A percentile compares a stretch with the other conserved stretches of the same genome.
phyloP scores from a whole-genome alignment of 2,888 invertebrate species.

The Melanostoma scalare region DNA sequence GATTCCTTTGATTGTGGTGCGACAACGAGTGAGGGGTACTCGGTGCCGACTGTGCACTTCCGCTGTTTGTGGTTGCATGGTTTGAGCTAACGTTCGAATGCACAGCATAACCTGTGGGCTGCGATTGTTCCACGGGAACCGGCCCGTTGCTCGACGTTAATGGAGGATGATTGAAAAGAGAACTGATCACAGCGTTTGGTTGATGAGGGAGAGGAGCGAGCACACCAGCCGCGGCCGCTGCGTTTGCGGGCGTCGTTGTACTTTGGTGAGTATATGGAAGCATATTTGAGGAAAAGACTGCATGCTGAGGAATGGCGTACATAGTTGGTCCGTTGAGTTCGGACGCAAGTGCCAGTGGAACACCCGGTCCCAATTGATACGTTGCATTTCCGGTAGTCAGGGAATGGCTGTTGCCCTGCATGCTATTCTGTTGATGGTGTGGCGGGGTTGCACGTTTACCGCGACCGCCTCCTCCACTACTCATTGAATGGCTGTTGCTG shows the following conservation, averaged over 20 bases:
- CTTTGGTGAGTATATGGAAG: conserved; percentile 80
- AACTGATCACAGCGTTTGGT: conserved; percentile 80
- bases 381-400: conserved; percentile 75
- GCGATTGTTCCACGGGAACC: conserved; percentile 75
- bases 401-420: conserved; percentile 68
- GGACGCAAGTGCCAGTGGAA: conserved; percentile 74
- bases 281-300: conserved; percentile 81
- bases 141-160: conserved; percentile 70
- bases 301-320: conserved; percentile 81
- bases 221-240: conserved; percentile 75
- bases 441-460: conserved; percentile 79
- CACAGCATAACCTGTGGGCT: conserved; percentile 73
- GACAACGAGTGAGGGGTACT: conserved; percentile 80
- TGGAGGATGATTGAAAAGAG: conserved; percentile 76
- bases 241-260: conserved; percentile 75
- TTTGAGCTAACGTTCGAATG: conserved; percentile 73
- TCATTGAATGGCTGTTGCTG: conserved; percentile 74
- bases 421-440: conserved; percentile 75
- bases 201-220: conserved; percentile 77
- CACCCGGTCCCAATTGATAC: conserved; percentile 78
- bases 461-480: conserved; percentile 76
- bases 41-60: conserved; percentile 80
- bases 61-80: conserved; percentile 61
- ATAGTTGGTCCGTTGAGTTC: conserved; percentile 77
- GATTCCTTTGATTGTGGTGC: conserved; percentile 77